These are phyloP conservation scores for Melanotaenia pygmaea DNA, from an alignment of 2,797 vertebrate species.

Conservation along the genomic window DNA sequence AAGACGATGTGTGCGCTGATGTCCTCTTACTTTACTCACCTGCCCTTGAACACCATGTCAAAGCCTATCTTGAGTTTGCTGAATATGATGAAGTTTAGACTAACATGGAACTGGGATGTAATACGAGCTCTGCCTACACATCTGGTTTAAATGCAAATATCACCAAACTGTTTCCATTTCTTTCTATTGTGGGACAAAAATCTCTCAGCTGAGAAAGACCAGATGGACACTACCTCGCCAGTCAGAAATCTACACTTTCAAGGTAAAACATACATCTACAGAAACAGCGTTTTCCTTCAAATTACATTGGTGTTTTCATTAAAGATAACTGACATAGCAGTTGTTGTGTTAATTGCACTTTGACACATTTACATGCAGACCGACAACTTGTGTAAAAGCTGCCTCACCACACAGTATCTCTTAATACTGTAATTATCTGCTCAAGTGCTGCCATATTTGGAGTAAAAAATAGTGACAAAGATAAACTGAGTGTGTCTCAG, in stretches of 20 bases:
- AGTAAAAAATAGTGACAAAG: constrained; percentile 61
- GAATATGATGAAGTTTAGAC: constrained; percentile 46
- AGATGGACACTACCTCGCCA: neutral
- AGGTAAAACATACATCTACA: constrained; percentile 16
- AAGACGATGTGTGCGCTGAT: constrained; percentile 41
- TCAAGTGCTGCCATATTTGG: constrained; percentile 48
- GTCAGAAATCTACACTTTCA: constrained; percentile 12
- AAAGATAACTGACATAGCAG: constrained; percentile 26
- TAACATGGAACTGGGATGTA: constrained; percentile 45
- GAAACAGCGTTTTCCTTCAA: constrained; percentile 28
- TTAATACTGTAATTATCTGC: constrained; percentile 70
- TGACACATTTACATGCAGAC: constrained; percentile 77
- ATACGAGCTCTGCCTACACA: constrained; percentile 34
- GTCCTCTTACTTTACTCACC: constrained; percentile 46
- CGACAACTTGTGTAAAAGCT: constrained; percentile 55
- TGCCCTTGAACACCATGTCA: constrained; percentile 63
- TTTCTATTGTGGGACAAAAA: constrained; percentile 14
- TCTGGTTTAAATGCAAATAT: constrained; percentile 23
- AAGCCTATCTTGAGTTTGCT: constrained; percentile 51
- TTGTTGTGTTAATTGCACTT: constrained; percentile 80
- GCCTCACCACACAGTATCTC: constrained; percentile 50
- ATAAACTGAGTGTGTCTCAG: constrained; percentile 32
- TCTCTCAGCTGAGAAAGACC: constrained; percentile 5
- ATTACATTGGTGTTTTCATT: constrained; percentile 22
- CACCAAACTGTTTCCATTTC: constrained; percentile 21